Evolutionary conservation across 2,797 vertebrate species (phyloP), one percentile per base, ranked within the genome.

Genomic region (Neosilurus hyrtlii): DNA sequence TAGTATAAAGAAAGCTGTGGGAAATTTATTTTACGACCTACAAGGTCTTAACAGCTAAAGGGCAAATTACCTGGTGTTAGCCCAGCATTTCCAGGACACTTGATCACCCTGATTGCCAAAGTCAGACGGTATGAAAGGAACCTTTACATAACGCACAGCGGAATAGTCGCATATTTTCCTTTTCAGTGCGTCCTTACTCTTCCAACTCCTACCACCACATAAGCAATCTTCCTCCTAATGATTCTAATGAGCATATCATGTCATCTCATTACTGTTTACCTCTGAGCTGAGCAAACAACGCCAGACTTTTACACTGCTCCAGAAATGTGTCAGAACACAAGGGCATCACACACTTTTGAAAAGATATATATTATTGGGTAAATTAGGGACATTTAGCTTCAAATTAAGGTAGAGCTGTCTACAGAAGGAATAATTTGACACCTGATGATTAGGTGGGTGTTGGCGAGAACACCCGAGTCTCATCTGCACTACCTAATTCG

Each of bases 11-110:
- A 89, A 90, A 86, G 71, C 89, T 84, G 78, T 81, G 88, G 90
- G 86, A 90, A 88, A 91, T 93, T 89, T 92, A 90, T 90, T 88
- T 87, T 84, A 90, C 57, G 90, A 92, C 80, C 89, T 88, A 89
- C 90, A 91, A 84, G 88, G 90, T 90, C 92, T 92, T 91, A 92
- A 66, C 9, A 54, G 81, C 79, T 86, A 77, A 83, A 81, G 14
- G 9, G 54, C 77, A 67, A 82, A 85, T 83, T 83, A 83, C 54
- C 24, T 56, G 61, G 52, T 68, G 57, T 79, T 80, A 76, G 12
- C 35, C 54, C 43, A n/a, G 56, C 9, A 62, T 37, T 65, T 79
- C 24, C 56, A 7, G 54, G 30, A 86, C 72, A 83, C 68, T 35
- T 80, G 37, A 43, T 43, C 37, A 43, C 37, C 71, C 73, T 66